A percentile compares a stretch with the other conserved stretches of the same genome.
These are phyloP conservation scores for Enoplolaimus lenunculus DNA, from an alignment of 2,888 invertebrate genomes.

Conservation along the genomic window DNA sequence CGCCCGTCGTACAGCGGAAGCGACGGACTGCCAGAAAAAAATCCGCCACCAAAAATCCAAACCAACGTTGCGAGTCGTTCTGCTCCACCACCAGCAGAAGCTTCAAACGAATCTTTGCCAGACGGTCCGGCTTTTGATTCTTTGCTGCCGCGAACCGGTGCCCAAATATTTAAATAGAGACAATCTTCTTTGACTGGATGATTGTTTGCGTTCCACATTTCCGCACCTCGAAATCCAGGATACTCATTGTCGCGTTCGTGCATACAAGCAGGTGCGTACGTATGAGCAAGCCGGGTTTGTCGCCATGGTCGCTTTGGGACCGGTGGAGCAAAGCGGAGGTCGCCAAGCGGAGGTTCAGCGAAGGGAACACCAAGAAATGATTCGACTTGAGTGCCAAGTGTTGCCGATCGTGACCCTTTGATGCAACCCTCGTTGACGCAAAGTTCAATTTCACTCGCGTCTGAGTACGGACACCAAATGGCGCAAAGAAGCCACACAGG, in stretches of 20 bases:
- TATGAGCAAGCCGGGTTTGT: not conserved
- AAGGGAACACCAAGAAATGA: constrained; percentile 21
- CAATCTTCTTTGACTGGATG: constrained; percentile 82
- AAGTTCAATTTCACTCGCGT: no score
- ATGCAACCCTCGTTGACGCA: no score
- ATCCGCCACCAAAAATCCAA: constrained; percentile 41
- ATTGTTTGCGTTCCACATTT: constrained; percentile 92
- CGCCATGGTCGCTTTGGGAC: constrained; percentile 9
- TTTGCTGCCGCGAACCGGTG: no score
- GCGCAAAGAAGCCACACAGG: no score
- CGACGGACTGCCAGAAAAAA: constrained; percentile 44
- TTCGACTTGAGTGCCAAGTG: no score
- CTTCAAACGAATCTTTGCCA: constrained; percentile 34
- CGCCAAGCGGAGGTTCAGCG: constrained; percentile 20
- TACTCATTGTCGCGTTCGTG: constrained; percentile 26
- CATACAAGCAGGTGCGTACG: constrained; percentile 12
- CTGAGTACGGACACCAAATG: no score
- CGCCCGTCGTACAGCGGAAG: constrained; percentile 44
- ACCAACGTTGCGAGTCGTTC: constrained; percentile 38
- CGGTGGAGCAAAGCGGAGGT: constrained; percentile 18
- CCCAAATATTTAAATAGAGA: constrained; percentile 79
- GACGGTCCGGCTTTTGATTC: no score
- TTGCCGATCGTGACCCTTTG: no score
- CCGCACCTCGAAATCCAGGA: constrained; percentile 52
- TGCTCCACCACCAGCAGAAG: constrained; percentile 28